phyloP scores from a whole-genome alignment of 1,140 invertebrate species.

The Drosophila willistoni region DNA sequence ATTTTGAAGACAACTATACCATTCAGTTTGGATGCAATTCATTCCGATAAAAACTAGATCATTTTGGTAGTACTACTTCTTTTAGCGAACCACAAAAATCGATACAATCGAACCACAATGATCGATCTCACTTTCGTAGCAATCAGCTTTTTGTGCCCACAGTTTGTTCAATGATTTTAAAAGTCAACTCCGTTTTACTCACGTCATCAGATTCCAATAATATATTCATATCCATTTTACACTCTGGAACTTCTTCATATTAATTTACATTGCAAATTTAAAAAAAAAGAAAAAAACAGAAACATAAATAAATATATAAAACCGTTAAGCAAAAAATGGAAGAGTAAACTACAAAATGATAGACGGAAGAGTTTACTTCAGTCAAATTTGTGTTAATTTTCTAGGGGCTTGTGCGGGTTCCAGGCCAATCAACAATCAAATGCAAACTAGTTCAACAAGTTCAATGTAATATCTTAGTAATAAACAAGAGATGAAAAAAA shows the following conservation, averaged over 20 bases:
- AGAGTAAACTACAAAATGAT: neutral
- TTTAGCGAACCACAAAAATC: neutral
- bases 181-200: neutral
- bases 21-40: too few species aligned
- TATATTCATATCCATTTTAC: neutral
- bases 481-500: neutral
- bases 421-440: neutral
- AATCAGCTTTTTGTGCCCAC: neutral
- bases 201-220: neutral
- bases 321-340: neutral
- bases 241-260: neutral
- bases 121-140: neutral
- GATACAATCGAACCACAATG: neutral
- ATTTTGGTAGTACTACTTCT: neutral
- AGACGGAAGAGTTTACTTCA: neutral
- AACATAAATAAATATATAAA: neutral
- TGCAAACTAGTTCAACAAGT: constrained; percentile 3
- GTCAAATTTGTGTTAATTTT: neutral
- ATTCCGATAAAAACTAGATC: too few species aligned
- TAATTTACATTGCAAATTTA: constrained; percentile 5
- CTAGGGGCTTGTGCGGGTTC: neutral
- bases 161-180: neutral
- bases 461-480: neutral
- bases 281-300: neutral
- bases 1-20: too few species aligned